Conservation (phyloP, 2,888 invertebrate species). For the Hofmannophila pseudospretella region DNA sequence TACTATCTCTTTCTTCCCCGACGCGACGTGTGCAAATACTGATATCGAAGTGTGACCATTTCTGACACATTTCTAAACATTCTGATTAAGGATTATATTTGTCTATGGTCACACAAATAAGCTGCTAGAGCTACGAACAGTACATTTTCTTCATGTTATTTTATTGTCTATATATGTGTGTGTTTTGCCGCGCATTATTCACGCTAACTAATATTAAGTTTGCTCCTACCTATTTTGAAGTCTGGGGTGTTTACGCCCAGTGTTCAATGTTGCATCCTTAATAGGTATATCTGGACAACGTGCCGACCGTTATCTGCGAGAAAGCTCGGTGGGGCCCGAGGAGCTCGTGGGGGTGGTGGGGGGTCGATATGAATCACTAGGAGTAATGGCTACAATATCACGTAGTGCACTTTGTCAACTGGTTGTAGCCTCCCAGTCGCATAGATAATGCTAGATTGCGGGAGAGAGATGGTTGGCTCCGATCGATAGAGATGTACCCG, state of each 20-base stretch:
- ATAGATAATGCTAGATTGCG: constrained; percentile 70
- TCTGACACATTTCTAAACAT: too few species aligned
- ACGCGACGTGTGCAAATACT: too few species aligned
- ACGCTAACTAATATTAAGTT: too few species aligned
- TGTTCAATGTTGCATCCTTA: constrained; percentile 48
- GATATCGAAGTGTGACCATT: too few species aligned
- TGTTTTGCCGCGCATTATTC: too few species aligned
- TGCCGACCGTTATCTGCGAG: constrained; percentile 55
- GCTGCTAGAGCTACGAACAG: too few species aligned
- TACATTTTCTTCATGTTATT: too few species aligned
- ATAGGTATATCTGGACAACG: constrained; percentile 57
- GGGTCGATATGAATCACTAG: constrained; percentile 72
- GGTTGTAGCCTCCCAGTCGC: constrained; percentile 69
- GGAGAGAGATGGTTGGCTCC: constrained; percentile 48
- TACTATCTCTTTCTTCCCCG: too few species aligned
- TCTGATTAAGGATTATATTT: too few species aligned
- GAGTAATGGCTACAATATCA: constrained; percentile 77
- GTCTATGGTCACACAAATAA: too few species aligned
- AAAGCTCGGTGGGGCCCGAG: constrained; percentile 39
- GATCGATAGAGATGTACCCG: constrained; percentile 34
- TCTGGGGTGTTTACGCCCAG: constrained; percentile 40
- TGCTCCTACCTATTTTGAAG: too few species aligned
- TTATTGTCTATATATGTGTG: too few species aligned
- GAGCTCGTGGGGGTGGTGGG: constrained; percentile 24
- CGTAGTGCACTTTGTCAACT: constrained; percentile 78